A percentile compares a stretch with the other conserved stretches of the same genome.
Conservation (phyloP, 2,113 vertebrate species). For the Tympanuchus pallidicinctus region DNA sequence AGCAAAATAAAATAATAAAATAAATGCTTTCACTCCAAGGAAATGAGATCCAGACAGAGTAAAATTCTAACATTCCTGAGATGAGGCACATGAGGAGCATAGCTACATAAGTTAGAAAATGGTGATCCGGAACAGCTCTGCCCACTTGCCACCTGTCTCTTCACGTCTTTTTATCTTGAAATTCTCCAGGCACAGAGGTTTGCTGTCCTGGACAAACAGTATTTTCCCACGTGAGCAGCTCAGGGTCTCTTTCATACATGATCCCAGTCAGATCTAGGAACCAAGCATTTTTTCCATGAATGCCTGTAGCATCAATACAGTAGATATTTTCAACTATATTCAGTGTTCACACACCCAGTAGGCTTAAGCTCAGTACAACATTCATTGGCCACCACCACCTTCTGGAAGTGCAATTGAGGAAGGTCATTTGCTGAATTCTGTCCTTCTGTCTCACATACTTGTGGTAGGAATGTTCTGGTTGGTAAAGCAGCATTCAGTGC, state of each 20-base stretch:
- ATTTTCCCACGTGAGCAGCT: background rate
- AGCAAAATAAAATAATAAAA: background rate
- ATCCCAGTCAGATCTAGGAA: background rate
- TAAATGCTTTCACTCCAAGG: background rate
- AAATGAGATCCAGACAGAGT: background rate
- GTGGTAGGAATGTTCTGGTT: background rate
- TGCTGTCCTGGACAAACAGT: background rate
- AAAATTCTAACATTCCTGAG: background rate
- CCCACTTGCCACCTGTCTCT: background rate
- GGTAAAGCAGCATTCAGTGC: background rate
- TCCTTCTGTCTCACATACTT: background rate
- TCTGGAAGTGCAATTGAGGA: background rate
- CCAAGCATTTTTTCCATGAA: background rate
- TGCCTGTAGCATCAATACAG: background rate
- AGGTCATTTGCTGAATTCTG: background rate
- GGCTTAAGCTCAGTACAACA: accelerated
- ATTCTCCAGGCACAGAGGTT: background rate
- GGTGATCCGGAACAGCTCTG: background rate
- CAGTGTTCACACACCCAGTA: accelerated
- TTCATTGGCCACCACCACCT: background rate
- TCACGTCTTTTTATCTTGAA: background rate
- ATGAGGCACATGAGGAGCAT: background rate
- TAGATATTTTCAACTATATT: background rate
- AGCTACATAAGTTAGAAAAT: background rate
- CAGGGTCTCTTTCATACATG: background rate